Percentiles rank a stretch among this genome's conserved stretches.
phyloP scores from a whole-genome alignment of 1,140 invertebrate species.

The Lanistes nyassanus region DNA sequence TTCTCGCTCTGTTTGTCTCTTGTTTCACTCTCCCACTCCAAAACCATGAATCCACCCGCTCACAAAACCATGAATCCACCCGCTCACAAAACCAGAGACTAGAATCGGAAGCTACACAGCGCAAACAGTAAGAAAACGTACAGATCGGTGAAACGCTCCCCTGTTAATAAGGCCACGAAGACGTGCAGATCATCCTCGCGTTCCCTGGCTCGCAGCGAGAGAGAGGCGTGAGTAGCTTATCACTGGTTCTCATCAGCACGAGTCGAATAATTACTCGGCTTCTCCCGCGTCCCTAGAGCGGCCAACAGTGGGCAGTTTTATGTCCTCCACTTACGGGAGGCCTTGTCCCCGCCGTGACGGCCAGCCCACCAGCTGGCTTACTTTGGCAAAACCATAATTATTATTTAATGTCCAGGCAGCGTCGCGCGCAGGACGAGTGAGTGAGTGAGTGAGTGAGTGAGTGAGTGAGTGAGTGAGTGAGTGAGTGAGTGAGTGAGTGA shows the following conservation, averaged over 20 bases:
- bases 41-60: neutral
- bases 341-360: neutral
- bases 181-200: too few species aligned
- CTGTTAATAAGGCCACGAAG: too few species aligned
- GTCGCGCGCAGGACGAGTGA: neutral
- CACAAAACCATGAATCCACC: neutral
- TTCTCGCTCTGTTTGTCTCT: too few species aligned
- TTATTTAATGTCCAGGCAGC: constrained; percentile 6
- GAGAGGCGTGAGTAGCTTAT: neutral
- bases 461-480: neutral
- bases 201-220: too few species aligned
- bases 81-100: neutral
- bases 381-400: neutral
- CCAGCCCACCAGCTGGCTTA: neutral
- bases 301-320: neutral
- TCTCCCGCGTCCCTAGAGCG: too few species aligned
- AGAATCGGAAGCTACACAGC: neutral
- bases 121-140: constrained; percentile 1
- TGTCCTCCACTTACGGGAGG: neutral
- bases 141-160: neutral
- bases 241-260: neutral
- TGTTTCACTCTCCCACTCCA: neutral
- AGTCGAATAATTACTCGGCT: neutral
- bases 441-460: neutral
- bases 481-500: neutral